Conservation (phyloP, 1,140 invertebrate species). For the Riptortus pedestris region DNA sequence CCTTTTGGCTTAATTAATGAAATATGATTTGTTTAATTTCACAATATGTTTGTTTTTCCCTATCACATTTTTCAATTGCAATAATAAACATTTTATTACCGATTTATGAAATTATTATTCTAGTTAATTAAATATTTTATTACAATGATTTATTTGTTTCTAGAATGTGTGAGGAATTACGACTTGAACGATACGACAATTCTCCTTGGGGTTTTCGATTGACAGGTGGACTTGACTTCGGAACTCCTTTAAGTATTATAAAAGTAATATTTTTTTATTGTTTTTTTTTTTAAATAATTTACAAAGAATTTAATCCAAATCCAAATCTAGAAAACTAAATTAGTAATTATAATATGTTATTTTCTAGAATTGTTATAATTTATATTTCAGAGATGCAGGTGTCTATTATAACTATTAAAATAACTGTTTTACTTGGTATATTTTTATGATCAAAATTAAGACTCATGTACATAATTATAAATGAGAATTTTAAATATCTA, state of each 20-base stretch:
- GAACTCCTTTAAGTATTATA: conserved; percentile 67
- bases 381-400: not conserved
- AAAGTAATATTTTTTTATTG: conserved; percentile 48
- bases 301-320: not conserved
- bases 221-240: conserved; percentile 71
- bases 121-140: too few species aligned
- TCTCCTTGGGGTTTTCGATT: conserved; percentile 80
- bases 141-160: not conserved
- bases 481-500: too few species aligned
- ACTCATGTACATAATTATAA: too few species aligned
- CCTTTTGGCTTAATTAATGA: too few species aligned
- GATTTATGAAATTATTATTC: too few species aligned
- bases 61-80: too few species aligned
- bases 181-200: conserved; percentile 38
- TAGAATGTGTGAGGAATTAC: conserved; percentile 33
- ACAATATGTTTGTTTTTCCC: too few species aligned
- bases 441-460: too few species aligned
- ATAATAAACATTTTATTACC: too few species aligned
- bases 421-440: too few species aligned
- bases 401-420: too few species aligned
- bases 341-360: conserved; percentile 10
- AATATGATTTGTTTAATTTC: too few species aligned
- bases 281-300: not conserved
- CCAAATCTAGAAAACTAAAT: not conserved
- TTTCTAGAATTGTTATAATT: not conserved